Conservation (phyloP, 1,140 invertebrate species). For the Pseudomyrmex concolor region DNA sequence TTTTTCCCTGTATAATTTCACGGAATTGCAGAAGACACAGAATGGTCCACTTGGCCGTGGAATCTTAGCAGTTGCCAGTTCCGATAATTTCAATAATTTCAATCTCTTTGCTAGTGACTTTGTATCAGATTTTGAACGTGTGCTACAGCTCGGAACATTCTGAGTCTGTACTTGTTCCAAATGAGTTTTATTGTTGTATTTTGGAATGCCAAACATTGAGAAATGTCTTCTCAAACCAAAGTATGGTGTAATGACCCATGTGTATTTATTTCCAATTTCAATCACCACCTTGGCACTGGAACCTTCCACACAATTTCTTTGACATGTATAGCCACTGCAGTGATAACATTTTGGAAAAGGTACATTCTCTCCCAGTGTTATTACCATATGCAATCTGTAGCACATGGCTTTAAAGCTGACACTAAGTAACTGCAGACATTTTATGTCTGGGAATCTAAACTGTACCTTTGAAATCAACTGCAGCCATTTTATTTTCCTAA, state of each 20-base stretch:
- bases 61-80: constrained; percentile 78
- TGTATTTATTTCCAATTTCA: constrained; percentile 85
- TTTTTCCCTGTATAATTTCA: constrained; percentile 83
- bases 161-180: constrained; percentile 75
- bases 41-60: constrained; percentile 82
- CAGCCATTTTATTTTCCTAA: constrained; percentile 84
- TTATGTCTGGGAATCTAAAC: constrained; percentile 83
- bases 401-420: constrained; percentile 84
- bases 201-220: constrained; percentile 84
- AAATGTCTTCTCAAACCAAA: constrained; percentile 82
- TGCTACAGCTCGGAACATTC: constrained; percentile 77
- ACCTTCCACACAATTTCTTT: constrained; percentile 83
- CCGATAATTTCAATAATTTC: constrained; percentile 78
- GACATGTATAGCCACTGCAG: constrained; percentile 84
- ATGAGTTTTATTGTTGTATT: constrained; percentile 80
- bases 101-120: constrained; percentile 81
- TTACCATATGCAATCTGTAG: constrained; percentile 83
- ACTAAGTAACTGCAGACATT: constrained; percentile 81
- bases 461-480: constrained; percentile 82
- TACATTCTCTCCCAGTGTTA: constrained; percentile 80
- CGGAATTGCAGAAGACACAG: constrained; percentile 83
- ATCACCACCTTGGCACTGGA: constrained; percentile 84
- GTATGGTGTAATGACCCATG: constrained; percentile 83
- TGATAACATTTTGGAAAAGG: constrained; percentile 83
- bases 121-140: constrained; percentile 77